phyloP scores from a whole-genome alignment of 2,888 invertebrate genomes.

The Clistopyga incitator region DNA sequence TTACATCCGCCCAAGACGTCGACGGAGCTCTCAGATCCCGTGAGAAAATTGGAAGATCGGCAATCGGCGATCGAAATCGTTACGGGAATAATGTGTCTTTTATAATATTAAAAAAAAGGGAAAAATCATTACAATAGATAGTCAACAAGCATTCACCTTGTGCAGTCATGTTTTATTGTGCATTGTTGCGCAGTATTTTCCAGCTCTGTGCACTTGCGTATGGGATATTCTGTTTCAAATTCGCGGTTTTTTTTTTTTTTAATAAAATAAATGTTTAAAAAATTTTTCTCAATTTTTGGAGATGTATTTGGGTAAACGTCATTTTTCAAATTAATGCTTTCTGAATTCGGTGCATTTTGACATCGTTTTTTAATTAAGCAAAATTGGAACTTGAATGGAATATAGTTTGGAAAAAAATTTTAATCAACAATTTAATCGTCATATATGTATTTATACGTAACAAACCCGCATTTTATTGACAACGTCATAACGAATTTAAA shows the following conservation, averaged over 20 bases:
- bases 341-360: no score
- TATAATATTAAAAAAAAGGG: conserved; percentile 20
- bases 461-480: conserved; percentile 16
- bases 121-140: conserved; percentile 1
- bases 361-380: no score
- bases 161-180: conserved; percentile 44
- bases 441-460: neutral
- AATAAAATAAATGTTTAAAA: no score
- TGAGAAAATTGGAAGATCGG: conserved; percentile 49
- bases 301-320: no score
- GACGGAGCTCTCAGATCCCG: conserved; percentile 11
- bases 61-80: conserved; percentile 12
- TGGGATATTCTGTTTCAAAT: neutral
- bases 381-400: no score
- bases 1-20: conserved; percentile 14
- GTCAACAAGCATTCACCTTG: conserved; percentile 39
- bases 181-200: conserved; percentile 33
- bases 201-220: neutral
- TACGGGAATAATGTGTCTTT: conserved; percentile 26
- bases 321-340: no score
- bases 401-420: no score
- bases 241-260: neutral
- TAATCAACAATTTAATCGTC: no score
- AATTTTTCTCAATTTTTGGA: no score
- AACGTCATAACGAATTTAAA: conserved; percentile 28